A percentile compares a stretch with the other conserved stretches of the same genome.
These are phyloP conservation scores for Andrena marginata DNA, from an alignment of 2,888 invertebrate species.

Conservation along the genomic window DNA sequence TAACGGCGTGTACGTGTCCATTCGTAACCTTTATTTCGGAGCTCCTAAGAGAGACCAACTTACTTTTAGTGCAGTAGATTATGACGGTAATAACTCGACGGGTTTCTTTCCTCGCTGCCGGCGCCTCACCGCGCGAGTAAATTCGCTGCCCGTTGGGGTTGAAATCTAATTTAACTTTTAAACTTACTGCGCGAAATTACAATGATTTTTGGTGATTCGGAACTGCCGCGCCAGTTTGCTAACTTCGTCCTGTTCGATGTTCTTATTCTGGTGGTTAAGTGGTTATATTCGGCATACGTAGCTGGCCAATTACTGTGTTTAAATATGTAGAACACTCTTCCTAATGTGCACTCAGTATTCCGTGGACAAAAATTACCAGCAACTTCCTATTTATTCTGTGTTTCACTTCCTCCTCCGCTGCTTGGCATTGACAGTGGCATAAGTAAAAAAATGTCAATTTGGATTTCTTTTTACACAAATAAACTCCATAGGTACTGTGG, in stretches of 20 bases:
- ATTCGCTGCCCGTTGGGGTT: conserved; percentile 55
- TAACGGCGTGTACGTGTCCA: conserved; percentile 67
- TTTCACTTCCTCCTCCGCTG: too few relatives aligned
- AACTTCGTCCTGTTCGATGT: conserved; percentile 20
- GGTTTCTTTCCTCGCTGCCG: conserved; percentile 55
- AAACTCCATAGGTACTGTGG: too few relatives aligned
- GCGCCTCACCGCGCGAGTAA: conserved; percentile 48
- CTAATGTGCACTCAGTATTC: too few relatives aligned
- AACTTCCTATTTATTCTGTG: too few relatives aligned
- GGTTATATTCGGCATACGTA: conserved; percentile 17
- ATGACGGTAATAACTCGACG: conserved; percentile 67
- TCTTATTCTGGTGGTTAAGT: not conserved
- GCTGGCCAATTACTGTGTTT: not conserved
- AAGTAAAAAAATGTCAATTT: too few relatives aligned
- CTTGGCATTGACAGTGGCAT: too few relatives aligned
- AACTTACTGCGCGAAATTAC: conserved; percentile 57
- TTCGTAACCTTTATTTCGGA: conserved; percentile 62
- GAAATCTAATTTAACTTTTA: conserved; percentile 74
- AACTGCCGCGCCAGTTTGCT: conserved; percentile 13
- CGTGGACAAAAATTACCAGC: too few relatives aligned
- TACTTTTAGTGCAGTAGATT: conserved; percentile 64
- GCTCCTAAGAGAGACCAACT: conserved; percentile 38
- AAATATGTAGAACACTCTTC: too few relatives aligned
- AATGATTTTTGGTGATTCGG: conserved; percentile 41
- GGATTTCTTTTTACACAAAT: too few relatives aligned